Evolutionary conservation across 2,797 vertebrate species (phyloP), one percentile per base, ranked within the genome.

Genomic region (Sylvia borin): DNA sequence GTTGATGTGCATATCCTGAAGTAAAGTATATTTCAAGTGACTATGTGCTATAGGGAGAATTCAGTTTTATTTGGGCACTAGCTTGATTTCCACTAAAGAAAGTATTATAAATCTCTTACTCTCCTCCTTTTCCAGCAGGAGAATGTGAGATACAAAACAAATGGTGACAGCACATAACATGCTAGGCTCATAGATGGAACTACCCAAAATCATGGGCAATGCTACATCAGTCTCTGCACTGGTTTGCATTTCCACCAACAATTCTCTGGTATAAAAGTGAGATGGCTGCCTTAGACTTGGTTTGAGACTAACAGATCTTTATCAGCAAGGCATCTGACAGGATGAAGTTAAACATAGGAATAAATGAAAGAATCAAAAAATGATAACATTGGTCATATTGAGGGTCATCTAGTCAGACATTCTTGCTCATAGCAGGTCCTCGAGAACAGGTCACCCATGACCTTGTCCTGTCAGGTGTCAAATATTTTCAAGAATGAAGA

Each of bases 131-230:
- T 16, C 6, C 54, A 72, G 25, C 9, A 76, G 32, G 5, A 65
- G 13, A 65, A 47, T 21, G 4, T n/a, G 21, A 85, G n/a, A 51
- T 32, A 62, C 9, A 68, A 72, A 72, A 60, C 13, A 8, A 43
- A 11, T 55, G 10, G 18, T 26, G 34, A 34, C 19, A 78, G 45
- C 15, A 64, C 15, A 34, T 6, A 36, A 10, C 19, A 9, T n/a
- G 8, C 6, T 53, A 60, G 29, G 11, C 5, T 85, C 0, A 0
- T 9, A 50, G 21, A 10, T 11, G 3, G 10, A 4, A 34, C 53
- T 47, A 13, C 32, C 6, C 15, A 72, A 88, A 66, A 74, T 25
- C 22, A 62, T 13, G 15, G 11, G 8, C 24, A 84, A 22, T 42
- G 27, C 5, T 80, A 36, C 16, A 45, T 64, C 38, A 38, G 9